Evolutionary conservation across 2,888 invertebrate genomes (phyloP), one percentile per base, ranked within the genome.

Genomic region (Oxyteleia sp.): DNA sequence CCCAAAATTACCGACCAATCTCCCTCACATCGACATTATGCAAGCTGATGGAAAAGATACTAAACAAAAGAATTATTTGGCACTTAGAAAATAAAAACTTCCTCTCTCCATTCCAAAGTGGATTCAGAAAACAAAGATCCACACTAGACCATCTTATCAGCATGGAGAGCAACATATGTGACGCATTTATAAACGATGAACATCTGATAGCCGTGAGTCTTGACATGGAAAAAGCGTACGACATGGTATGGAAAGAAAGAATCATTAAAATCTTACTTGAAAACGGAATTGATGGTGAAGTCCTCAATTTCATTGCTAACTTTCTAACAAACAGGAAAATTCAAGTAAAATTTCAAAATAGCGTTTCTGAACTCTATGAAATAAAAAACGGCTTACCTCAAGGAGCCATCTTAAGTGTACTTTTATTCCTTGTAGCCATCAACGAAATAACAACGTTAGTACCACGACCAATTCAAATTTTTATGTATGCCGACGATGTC

Each of bases 221-320:
- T 0, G 61, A 59, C 10, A 53, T 45, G 13, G 85, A 87, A 51
- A 86, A 87, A 38, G 86, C 87, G 0, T 87, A 83, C 29, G 84
- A 85, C 29, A 82, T 83, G 59, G 53, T 83, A 0, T 86, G 81
- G 84, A 76, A 47, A 45, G 68, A 74, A 13, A 43, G 84, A 23
- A 64, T 84, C 0, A 18, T 86, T 8, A 29, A 74, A 41, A 71
- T 82, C 8, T 63, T 84, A 7, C 10, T n/a, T 4, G 45, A 78
- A 43, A 29, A 49, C 3, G 47, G 76, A n/a, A 69, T 82, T 11
- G 53, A 43, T 16, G 85, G 84, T 0, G 1, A 4, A 8, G 1
- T 32, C 10, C 10, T 32, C 3, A 8, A 1, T 8, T 32, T 7
- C 8, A 8, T 32, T 10, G 32, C 32, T 8, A 32, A 32, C 32